Evolutionary conservation across 2,888 invertebrate species (phyloP), one percentile per base, ranked within the genome.

Genomic region (Epinotia brunnichana): DNA sequence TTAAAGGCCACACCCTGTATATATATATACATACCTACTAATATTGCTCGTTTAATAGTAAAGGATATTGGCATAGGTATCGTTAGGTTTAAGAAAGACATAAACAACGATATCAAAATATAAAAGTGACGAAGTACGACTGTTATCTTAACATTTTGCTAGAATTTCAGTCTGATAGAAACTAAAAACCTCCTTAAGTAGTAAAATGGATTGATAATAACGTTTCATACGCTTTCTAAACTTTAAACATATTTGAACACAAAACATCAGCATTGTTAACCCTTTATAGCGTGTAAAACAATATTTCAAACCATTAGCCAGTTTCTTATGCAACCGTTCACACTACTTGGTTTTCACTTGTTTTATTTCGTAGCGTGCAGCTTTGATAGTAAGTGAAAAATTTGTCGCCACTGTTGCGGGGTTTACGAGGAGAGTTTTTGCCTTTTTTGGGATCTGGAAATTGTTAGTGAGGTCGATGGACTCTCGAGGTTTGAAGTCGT

Each of bases 341-440:
- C 61, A 67, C 72, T 60, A 56, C 51, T n/a, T 19, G 44, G 48
- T 35, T 62, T 68, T 44, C 15, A 19, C 41, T 72, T 62, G 56
- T 62, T 67, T 72, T 68, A 48, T 72, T 72, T n/a, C 29, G 44
- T 73, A 56, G 73, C 73, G 73, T 73, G 73, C 73, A 63, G 69
- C 68, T 69, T 56, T 59, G 73, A 59, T 63, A 59, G 73, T 73
- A 73, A 73, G 73, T 73, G 73, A 73, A 73, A 73, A 73, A 73
- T 73, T 73, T 69, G 73, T 73, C 73, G 68, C 72, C 56, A 63
- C 59, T 73, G 71, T 71, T 67, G 71, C 60, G 48, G 53, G 44
- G 48, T 61, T 69, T 60, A 48, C 72, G 54, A 68, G 57, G 35
- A 15, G 35, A 5, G 39, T 61, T 71, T 44, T 71, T 60, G 21